Evolutionary conservation across 2,888 invertebrate species (phyloP), one percentile per base, ranked within the genome.

Genomic region (Machimus atricapillus): DNA sequence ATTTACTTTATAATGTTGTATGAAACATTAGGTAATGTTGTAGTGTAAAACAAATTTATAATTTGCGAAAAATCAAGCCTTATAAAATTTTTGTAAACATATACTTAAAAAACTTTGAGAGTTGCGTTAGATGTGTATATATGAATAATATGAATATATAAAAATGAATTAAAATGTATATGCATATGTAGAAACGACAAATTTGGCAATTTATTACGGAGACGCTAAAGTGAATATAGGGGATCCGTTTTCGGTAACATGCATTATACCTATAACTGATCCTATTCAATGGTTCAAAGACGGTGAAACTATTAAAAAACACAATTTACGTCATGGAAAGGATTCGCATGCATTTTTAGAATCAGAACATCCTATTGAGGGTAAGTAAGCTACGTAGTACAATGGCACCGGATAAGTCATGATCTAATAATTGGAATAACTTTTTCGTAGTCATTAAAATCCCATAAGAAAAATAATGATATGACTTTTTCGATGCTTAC

Each of bases 281-380:
- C 91, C 91, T 88, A 92, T 93, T 88, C 89, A 90, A 88, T 93
- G 93, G 93, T 88, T 91, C 66, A 92, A 91, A 90, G 91, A 93
- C 88, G 92, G 91, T 86, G 91, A 92, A 89, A 90, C 91, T 86
- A 91, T 93, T 89, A 90, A 90, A 85, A 91, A 90, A 79, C 92
- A 92, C 90, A 92, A 92, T 90, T 89, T 92, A 89, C 91, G 92
- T 87, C 92, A 92, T 88, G 91, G 91, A 86, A 92, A 91, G 82
- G 92, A 92, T 89, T 91, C 92, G 87, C 92, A 92, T 89, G 90
- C 92, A 46, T 92, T 91, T 87, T 89, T 90, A 79, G 89, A 91
- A 87, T 90, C 91, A 87, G 92, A 92, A 90, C 91, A 90, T 88
- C 89, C 90, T 87, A 91, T 92, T 87, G 92, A 92, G 89, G 92